Base-by-base conservation (phyloP, 2,113 vertebrate species). In the Erythrolamprus reginae region DNA sequence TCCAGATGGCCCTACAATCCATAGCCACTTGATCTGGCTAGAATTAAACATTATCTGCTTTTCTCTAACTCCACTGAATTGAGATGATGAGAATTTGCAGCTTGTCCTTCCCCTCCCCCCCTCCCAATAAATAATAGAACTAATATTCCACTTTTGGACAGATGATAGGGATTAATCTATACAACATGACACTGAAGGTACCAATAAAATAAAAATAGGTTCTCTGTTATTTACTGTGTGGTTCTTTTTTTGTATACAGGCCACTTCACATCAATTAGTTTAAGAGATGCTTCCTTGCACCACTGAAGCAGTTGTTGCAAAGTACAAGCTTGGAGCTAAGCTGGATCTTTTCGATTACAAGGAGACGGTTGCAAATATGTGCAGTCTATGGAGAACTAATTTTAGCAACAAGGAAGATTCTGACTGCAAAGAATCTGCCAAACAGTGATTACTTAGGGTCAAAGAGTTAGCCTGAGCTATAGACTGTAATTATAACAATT, bases 311-410 rank as follows among this genome's bases (percentile, higher is more conserved):
- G 50, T 28, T 77, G 87, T 28, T 77, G 87, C 88, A 84, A 58
- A 47, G 33, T 0, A 84, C 24, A 24, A 91, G 28, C 0, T 0
- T 0, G 24, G 56, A 55, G 86, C 15, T 17, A 1, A 1, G 4
- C 6, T 89, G 82, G 23, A 86, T 94, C 87, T 86, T 12, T 84
- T 83, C 26, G 56, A 45, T 88, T 88, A 94, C 90, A 89, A 88
- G 88, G 24, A 94, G 87, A 83, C 10, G 28, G 33, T 82, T 92
- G 82, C 89, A 85, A 83, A 45, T 51, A 4, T 56, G 51, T 19
- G 45, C 38, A 24, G 77, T 88, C 55, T 61, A 85, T n/a, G 24
- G n/a, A 45, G 70, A 86, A 42, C 61, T 92, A 89, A 92, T 77
- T 65, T 77, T 77, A 77, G 82, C 10, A 33, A 85, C 33, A 38